Percentiles rank a stretch among this genome's conserved stretches.
Conservation (phyloP, 2,888 invertebrate genomes). For the Epinotia nisella region DNA sequence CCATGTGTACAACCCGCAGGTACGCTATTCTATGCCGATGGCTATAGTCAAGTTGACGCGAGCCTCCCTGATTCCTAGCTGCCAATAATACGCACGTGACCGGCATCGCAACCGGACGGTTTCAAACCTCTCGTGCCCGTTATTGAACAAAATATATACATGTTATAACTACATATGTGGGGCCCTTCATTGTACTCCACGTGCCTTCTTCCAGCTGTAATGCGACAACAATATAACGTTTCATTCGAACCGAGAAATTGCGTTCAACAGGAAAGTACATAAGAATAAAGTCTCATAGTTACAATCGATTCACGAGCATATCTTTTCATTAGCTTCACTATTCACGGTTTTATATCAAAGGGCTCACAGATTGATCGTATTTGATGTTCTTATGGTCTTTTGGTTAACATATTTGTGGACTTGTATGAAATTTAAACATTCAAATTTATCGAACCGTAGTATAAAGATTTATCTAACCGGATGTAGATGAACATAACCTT, state of each 20-base stretch:
- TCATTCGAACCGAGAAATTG: constrained; percentile 47
- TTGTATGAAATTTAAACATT: not conserved
- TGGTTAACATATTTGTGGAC: no score
- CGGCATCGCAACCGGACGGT: constrained; percentile 60
- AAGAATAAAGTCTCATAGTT: constrained; percentile 33
- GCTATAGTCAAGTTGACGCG: constrained; percentile 59
- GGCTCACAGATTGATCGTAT: not conserved
- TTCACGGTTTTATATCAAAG: not conserved
- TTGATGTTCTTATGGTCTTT: not conserved
- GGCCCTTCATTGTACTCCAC: constrained; percentile 41
- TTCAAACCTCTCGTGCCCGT: constrained; percentile 58
- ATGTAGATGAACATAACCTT: constrained; percentile 8
- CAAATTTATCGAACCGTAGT: constrained; percentile 2
- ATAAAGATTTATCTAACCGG: constrained; percentile 17
- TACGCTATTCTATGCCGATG: constrained; percentile 51
- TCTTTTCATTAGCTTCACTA: not conserved
- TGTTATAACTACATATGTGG: constrained; percentile 49
- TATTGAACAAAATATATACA: constrained; percentile 67
- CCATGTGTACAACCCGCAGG: constrained; percentile 31
- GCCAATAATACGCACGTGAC: constrained; percentile 81
- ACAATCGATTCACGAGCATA: constrained; percentile 14
- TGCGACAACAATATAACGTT: constrained; percentile 53
- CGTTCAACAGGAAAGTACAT: constrained; percentile 14
- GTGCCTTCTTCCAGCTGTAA: constrained; percentile 35
- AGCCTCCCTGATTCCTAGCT: constrained; percentile 69